phyloP scores from a whole-genome alignment of 2,888 invertebrate genomes.

The Hofmannophila pseudospretella region DNA sequence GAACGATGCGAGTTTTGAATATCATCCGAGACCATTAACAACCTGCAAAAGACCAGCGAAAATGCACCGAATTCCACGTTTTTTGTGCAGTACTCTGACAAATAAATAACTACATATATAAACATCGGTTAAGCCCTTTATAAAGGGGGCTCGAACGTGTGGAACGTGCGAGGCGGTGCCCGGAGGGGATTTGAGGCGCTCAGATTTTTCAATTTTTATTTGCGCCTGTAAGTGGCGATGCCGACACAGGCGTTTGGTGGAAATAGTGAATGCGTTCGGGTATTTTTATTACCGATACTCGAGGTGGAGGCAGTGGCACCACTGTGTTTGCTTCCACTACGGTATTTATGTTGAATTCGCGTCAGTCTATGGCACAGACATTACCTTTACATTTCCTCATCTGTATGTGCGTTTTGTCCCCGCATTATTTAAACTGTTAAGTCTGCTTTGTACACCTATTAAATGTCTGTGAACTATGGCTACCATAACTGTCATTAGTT shows the following conservation, averaged over 20 bases:
- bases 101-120: slow-evolving; percentile 26
- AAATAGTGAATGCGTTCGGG: slow-evolving; percentile 21
- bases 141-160: slow-evolving; percentile 43
- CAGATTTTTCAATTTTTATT: slow-evolving; percentile 74
- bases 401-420: no score
- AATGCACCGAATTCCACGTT: slow-evolving; percentile 1
- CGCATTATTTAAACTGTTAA: no score
- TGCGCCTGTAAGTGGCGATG: slow-evolving; percentile 64
- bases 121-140: slow-evolving; percentile 35
- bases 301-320: slow-evolving; percentile 20
- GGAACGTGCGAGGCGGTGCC: slow-evolving; percentile 53
- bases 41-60: slow-evolving; percentile 5
- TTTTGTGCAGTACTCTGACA: slow-evolving; percentile 18
- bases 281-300: slow-evolving; percentile 19
- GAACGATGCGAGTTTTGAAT: no score
- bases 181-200: slow-evolving; percentile 59
- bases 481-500: no score
- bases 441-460: no score
- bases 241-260: slow-evolving; percentile 27
- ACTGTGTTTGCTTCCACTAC: slow-evolving; percentile 16
- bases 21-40: no score
- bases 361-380: no score
- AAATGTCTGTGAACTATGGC: no score
- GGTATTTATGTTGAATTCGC: no score
- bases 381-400: no score